Percentiles rank a stretch among this genome's conserved stretches.
Evolutionary conservation across 2,113 vertebrate species (phyloP).

Genomic region (Nymphicus hollandicus): DNA sequence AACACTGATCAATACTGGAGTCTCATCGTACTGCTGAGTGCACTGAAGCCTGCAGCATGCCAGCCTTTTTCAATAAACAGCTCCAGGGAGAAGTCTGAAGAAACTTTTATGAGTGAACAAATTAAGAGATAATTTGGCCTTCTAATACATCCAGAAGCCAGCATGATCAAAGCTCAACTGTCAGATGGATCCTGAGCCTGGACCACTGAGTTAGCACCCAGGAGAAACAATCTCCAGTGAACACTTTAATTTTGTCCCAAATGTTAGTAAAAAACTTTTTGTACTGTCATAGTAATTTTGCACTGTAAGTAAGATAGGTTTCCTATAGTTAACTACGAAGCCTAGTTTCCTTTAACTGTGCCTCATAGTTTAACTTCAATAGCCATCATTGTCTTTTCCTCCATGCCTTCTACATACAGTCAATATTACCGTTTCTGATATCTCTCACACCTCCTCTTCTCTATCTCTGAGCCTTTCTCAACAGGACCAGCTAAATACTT

Average conservation of each 20-base stretch:
- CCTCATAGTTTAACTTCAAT: neutral
- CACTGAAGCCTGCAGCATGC: neutral
- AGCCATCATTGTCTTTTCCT: neutral
- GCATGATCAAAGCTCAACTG: neutral
- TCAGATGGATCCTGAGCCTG: neutral
- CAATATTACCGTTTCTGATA: neutral
- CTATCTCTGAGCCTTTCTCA: neutral
- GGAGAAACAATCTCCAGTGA: neutral
- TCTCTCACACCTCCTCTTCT: neutral
- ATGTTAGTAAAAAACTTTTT: neutral
- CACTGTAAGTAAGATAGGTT: rapidly evolving
- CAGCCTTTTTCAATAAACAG: neutral
- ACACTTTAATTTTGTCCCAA: neutral
- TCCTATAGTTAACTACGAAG: neutral
- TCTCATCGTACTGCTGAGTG: neutral
- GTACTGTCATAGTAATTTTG: neutral
- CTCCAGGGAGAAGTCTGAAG: neutral
- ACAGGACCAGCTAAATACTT: neutral
- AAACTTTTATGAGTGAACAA: neutral
- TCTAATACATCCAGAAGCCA: neutral
- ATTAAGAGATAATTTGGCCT: neutral
- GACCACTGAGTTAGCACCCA: neutral
- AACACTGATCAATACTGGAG: neutral
- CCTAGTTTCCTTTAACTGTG: neutral
- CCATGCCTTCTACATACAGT: neutral